Evolutionary conservation across 2,797 vertebrate species (phyloP).

Genomic region (Esox lucius): DNA sequence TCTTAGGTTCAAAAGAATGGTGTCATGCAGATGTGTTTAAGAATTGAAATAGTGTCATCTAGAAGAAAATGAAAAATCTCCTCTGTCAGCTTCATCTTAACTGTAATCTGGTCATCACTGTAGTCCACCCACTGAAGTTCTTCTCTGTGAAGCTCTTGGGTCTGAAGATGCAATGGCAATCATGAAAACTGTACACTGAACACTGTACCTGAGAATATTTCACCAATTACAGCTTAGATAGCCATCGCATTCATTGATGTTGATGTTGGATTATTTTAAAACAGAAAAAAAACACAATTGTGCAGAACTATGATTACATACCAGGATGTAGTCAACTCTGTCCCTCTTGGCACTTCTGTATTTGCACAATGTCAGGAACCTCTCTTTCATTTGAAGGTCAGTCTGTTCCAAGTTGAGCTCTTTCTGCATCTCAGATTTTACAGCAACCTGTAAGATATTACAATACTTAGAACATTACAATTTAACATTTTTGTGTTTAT

Average conservation of each 20-base stretch:
- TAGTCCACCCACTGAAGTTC: conserved; percentile 58
- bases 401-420: conserved; percentile 48
- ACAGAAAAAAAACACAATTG: neutral
- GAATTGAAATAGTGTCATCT: conserved; percentile 53
- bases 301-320: conserved; percentile 24
- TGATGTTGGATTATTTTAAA: neutral
- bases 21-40: conserved; percentile 43
- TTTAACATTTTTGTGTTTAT: neutral
- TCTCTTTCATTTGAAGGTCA: conserved; percentile 49
- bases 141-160: conserved; percentile 54
- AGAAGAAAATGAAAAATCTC: conserved; percentile 54
- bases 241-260: neutral
- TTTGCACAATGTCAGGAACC: conserved; percentile 53
- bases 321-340: conserved; percentile 59
- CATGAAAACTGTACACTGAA: neutral
- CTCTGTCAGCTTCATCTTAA: conserved; percentile 51
- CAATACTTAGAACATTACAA: neutral
- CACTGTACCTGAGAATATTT: neutral
- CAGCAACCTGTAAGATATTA: conserved; percentile 34
- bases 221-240: neutral
- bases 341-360: conserved; percentile 54
- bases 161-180: conserved; percentile 32
- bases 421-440: conserved; percentile 49
- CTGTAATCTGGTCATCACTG: conserved; percentile 48
- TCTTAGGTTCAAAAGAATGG: neutral